A percentile compares a stretch with the other conserved stretches of the same genome.
Conservation (phyloP, 2,113 vertebrate species). For the Nibea coibor region DNA sequence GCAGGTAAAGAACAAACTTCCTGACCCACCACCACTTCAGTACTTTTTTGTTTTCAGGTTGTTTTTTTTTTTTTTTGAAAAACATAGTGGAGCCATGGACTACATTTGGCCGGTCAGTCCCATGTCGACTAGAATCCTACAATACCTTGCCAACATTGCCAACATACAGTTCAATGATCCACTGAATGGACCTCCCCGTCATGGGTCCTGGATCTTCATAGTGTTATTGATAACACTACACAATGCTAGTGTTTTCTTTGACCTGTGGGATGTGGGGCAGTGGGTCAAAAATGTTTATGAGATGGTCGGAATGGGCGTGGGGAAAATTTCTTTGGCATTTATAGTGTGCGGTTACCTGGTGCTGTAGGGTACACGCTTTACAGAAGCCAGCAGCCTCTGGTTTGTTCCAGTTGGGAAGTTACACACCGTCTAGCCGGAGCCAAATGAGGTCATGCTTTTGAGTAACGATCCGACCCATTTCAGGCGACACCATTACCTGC, state of each 20-base stretch:
- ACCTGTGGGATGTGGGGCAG: slow-evolving; percentile 51
- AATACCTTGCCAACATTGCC: not conserved
- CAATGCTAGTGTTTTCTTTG: not conserved
- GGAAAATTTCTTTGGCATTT: not conserved
- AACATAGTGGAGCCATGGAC: not conserved
- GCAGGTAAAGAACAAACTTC: not conserved
- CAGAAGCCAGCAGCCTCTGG: slow-evolving; percentile 14
- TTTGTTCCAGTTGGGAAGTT: slow-evolving; percentile 25
- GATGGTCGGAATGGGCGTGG: too few species aligned
- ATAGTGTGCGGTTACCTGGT: slow-evolving; percentile 22
- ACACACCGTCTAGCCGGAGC: slow-evolving; percentile 26
- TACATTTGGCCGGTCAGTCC: not conserved
- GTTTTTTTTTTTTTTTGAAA: not conserved
- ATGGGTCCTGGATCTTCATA: not conserved
- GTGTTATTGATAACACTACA: not conserved
- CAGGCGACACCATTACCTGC: slow-evolving; percentile 37
- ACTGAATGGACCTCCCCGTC: not conserved
- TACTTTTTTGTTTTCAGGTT: not conserved
- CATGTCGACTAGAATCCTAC: not conserved
- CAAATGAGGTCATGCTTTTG: slow-evolving; percentile 64
- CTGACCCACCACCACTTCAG: not conserved
- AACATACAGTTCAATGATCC: not conserved
- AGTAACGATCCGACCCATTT: slow-evolving; percentile 35
- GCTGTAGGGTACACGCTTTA: slow-evolving; percentile 13
- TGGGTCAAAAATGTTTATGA: not conserved